Evolutionary conservation across 2,888 invertebrate species (phyloP), one percentile per base, ranked within the genome.

Genomic region (Parnassius orleans): DNA sequence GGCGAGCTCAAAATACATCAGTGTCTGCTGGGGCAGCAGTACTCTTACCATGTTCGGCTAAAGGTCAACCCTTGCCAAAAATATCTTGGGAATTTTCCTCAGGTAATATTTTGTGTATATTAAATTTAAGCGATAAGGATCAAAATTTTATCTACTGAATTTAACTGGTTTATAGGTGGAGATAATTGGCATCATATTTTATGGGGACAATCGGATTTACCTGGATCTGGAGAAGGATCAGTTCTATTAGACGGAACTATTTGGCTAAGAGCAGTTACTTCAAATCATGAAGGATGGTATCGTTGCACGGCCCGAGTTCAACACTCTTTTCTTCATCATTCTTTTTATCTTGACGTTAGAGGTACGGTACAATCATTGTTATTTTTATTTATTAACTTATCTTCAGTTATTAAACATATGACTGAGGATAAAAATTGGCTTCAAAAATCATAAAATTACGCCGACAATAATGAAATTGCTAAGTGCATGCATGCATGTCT

Each of bases 281-380:
- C 96, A 10, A 93, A 94, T 69, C 95, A 95, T 72, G 96, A 96
- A 79, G 97, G 97, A 47, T 95, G 95, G 92, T 98, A 97, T 80
- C 93, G 97, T 69, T 98, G 98, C 76, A 94, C 96, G 61, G 96
- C 97, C 1, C 93, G 94, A 64, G 91, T 84, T 0, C 87, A 86
- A 56, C 91, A 90, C 67, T 81, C 90, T 0, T 86, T 85, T 55
- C 68, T 91, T 50, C 90, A 91, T 72, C 90, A 91, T 67, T 79
- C 81, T 0, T 91, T 91, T 64, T 91, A 86, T 69, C 76, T 91
- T 12, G 91, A 91, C 70, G 83, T 91, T 7, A 78, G 90, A 81
- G 91, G 91, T 54, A 33, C 7, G 91, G 91, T 54, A 33, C 1
- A 33, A 33, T 33, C 33, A 33, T 33, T 7, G 0, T 7, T 33